Conservation (phyloP, 2,888 invertebrate species). For the Spilosoma lubricipeda region DNA sequence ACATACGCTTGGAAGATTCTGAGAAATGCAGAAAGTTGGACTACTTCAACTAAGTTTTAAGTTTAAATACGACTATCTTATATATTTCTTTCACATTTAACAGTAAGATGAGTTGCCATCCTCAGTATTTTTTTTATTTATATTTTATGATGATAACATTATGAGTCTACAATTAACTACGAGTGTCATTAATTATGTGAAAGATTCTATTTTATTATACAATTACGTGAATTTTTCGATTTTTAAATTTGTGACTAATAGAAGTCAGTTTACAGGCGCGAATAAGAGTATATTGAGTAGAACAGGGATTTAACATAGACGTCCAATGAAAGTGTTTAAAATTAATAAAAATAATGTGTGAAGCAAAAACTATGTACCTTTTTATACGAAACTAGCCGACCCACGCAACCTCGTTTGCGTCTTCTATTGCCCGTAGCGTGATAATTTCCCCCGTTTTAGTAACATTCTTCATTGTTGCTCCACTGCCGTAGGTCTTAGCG, state of each 20-base stretch:
- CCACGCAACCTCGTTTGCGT: too few species aligned
- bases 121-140: neutral
- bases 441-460: too few species aligned
- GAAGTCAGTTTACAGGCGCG: too few species aligned
- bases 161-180: neutral
- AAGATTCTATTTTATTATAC: neutral
- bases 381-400: too few species aligned
- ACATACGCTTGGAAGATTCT: neutral
- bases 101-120: neutral
- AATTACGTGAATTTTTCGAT: too few species aligned
- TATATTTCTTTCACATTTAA: neutral
- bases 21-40: neutral
- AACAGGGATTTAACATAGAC: too few species aligned
- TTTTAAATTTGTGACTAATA: too few species aligned
- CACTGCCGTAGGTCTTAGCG: too few species aligned
- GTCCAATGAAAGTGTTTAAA: neutral
- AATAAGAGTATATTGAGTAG: too few species aligned
- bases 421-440: too few species aligned
- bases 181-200: neutral
- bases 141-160: neutral
- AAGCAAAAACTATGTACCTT: neutral
- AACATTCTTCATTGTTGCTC: too few species aligned
- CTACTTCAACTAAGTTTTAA: slow-evolving; percentile 15
- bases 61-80: neutral
- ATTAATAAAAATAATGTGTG: neutral